Conservation (phyloP, 1,140 invertebrate genomes). For the Solen grandis region DNA sequence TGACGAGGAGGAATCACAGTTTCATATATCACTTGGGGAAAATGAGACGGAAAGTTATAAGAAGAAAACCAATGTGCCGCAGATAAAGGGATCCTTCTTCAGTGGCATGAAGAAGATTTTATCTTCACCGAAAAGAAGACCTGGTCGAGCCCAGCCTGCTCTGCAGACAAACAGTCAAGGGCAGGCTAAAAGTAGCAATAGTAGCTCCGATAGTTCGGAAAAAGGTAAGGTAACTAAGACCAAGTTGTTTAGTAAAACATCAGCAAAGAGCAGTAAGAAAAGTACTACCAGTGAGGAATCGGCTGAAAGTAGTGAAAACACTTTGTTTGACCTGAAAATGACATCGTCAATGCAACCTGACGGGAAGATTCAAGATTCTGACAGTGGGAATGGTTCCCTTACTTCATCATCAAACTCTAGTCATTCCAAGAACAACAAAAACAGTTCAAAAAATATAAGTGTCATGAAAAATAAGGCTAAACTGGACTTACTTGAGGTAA, state of each 20-base stretch:
- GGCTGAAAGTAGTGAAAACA: slow-evolving; percentile 37
- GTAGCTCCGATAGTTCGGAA: background rate
- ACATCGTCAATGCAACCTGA: background rate
- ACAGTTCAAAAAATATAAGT: background rate
- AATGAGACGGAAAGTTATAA: slow-evolving; percentile 34
- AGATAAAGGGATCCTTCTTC: slow-evolving; percentile 64
- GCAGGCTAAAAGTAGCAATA: background rate
- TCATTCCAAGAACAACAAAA: background rate
- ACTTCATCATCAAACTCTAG: slow-evolving; percentile 42
- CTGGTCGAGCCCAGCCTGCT: slow-evolving; percentile 1
- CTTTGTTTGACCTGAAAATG: slow-evolving; percentile 33
- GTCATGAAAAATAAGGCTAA: background rate
- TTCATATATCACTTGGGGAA: slow-evolving; percentile 71
- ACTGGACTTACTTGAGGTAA: background rate
- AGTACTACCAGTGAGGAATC: background rate
- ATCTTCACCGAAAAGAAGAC: slow-evolving; percentile 64
- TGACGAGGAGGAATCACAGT: slow-evolving; percentile 66
- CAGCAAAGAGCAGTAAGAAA: background rate
- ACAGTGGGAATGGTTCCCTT: slow-evolving; percentile 51
- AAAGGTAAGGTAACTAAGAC: background rate
- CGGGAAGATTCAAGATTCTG: background rate
- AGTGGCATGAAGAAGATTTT: slow-evolving; percentile 70
- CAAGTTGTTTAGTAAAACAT: background rate
- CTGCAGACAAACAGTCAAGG: background rate
- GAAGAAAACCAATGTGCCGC: slow-evolving; percentile 52